phyloP scores from a whole-genome alignment of 35 echinoderm and acorn worm species.

The Lytechinus variegatus region DNA sequence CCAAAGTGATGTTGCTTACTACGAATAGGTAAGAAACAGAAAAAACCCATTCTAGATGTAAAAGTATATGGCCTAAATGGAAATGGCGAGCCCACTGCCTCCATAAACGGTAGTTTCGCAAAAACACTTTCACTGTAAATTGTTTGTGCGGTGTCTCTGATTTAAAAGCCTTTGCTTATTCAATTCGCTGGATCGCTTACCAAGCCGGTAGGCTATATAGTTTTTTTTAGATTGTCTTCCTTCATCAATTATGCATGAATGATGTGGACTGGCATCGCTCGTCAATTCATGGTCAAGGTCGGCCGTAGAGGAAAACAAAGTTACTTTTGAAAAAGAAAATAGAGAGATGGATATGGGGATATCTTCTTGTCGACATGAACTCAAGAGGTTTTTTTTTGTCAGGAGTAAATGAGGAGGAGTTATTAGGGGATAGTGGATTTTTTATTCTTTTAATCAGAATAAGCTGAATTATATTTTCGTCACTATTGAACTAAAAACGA shows the following conservation, averaged over 20 bases:
- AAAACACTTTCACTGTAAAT: neutral
- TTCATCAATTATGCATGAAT: neutral
- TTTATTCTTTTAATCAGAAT: neutral
- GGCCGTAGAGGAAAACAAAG: neutral
- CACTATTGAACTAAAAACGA: too few relatives aligned
- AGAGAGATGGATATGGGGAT: neutral
- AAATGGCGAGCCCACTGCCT: neutral
- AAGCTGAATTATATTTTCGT: too few relatives aligned
- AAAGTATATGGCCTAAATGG: neutral
- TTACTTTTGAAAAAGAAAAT: neutral
- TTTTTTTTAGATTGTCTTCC: neutral
- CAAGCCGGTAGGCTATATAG: neutral
- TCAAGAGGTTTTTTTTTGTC: neutral
- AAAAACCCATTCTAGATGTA: neutral
- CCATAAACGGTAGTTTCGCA: neutral
- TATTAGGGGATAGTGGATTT: neutral
- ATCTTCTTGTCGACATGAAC: neutral
- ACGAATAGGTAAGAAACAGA: neutral
- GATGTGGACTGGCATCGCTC: neutral
- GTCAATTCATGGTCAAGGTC: neutral
- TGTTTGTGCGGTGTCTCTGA: neutral
- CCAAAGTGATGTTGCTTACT: neutral
- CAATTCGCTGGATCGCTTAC: neutral
- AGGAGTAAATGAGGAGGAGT: neutral
- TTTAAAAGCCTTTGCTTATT: neutral